Evolutionary conservation across 2,113 vertebrate genomes (phyloP).

Genomic region (Istiophorus platypterus): DNA sequence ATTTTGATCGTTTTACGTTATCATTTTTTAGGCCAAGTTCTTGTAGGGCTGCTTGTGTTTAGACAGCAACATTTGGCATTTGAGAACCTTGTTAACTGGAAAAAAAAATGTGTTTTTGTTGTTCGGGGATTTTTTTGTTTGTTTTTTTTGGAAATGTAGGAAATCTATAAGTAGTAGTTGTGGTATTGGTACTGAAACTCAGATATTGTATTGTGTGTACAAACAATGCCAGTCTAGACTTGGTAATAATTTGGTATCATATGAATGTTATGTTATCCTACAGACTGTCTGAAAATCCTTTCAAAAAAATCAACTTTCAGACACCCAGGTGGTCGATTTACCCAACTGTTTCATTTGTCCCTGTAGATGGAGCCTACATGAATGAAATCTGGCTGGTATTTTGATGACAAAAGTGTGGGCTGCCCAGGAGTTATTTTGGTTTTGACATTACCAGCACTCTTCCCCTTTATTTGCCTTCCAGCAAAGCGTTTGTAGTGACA

Average conservation of each 20-base stretch:
- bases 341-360: neutral
- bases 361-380: neutral
- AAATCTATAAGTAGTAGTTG: neutral
- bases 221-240: neutral
- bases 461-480: conserved; percentile 65
- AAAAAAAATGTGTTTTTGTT: neutral
- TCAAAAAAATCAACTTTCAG: too few relatives aligned
- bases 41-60: neutral
- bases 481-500: neutral
- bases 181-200: neutral
- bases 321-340: too few relatives aligned
- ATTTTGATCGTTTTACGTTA: neutral
- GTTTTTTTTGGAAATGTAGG: neutral
- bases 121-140: too few relatives aligned
- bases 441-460: neutral
- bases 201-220: neutral
- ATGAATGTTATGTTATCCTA: neutral
- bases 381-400: neutral
- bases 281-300: neutral
- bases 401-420: neutral
- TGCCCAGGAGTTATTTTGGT: conserved; percentile 16
- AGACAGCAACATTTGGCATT: neutral
- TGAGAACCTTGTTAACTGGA: too few relatives aligned
- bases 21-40: neutral
- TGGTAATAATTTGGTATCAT: neutral